Conservation (phyloP, 2,888 invertebrate species). For the Aethes cnicana region DNA sequence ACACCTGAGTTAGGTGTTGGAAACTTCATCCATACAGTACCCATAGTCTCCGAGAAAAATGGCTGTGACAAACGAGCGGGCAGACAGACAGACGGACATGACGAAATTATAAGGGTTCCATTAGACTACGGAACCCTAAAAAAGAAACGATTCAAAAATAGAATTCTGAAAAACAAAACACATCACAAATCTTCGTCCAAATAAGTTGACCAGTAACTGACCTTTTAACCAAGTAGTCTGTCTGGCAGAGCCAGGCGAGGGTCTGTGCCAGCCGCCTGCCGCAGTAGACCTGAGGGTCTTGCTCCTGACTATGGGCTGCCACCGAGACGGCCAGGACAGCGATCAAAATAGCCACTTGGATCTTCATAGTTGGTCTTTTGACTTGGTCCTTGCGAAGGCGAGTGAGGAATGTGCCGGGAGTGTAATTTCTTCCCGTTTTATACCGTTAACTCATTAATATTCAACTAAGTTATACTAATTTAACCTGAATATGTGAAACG, state of each 20-base stretch:
- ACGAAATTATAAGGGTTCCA: no score
- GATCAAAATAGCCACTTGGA: constrained; percentile 8
- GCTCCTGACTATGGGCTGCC: constrained; percentile 1
- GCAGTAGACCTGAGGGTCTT: constrained; percentile 35
- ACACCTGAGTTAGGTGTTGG: no score
- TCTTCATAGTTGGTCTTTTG: constrained; percentile 3
- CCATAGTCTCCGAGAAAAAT: no score
- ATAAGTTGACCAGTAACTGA: no score
- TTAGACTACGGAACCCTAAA: no score
- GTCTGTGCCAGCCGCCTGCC: constrained; percentile 40
- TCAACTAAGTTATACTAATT: constrained; percentile 14
- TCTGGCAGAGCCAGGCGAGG: constrained; percentile 37
- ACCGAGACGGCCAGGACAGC: not conserved
- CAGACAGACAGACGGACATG: no score
- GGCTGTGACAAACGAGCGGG: no score
- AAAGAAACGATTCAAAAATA: no score
- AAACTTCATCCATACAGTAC: no score
- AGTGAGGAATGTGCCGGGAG: constrained; percentile 1
- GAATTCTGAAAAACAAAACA: no score
- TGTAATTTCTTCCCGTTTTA: constrained; percentile 5
- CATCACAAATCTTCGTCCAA: no score
- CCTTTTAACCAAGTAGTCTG: constrained; percentile 6
- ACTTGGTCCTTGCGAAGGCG: not conserved
- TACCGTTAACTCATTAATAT: constrained; percentile 15
- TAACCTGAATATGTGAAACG: constrained; percentile 24